Percentiles rank a stretch among this genome's conserved stretches.
These are phyloP conservation scores for Hyles vespertilio DNA, from an alignment of 1,140 invertebrate species.

Conservation along the genomic window DNA sequence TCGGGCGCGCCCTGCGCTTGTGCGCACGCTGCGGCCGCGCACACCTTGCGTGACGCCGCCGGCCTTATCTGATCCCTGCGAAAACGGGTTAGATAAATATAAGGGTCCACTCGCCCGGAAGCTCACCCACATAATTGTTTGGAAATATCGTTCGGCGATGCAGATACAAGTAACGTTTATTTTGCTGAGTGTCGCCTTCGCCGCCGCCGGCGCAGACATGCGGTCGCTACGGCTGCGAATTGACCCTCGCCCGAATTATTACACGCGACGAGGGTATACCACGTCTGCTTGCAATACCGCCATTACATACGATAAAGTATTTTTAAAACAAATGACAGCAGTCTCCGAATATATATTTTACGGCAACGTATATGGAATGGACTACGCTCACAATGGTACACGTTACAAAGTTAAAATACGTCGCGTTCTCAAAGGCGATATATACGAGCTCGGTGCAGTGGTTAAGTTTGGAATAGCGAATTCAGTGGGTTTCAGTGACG, in stretches of 20 bases:
- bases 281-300: constrained; percentile 27
- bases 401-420: constrained; percentile 55
- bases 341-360: constrained; percentile 55
- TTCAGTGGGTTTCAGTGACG: constrained; percentile 47
- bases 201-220: constrained; percentile 18
- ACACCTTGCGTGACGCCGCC: constrained; percentile 7
- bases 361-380: constrained; percentile 48
- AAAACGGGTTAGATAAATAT: constrained; percentile 7
- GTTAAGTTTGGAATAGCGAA: constrained; percentile 37
- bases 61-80: constrained; percentile 12
- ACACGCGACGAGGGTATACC: constrained; percentile 5
- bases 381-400: constrained; percentile 24
- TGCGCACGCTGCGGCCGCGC: constrained; percentile 47
- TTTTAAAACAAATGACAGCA: constrained; percentile 46
- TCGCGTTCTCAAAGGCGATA: constrained; percentile 59
- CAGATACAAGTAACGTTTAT: constrained; percentile 20
- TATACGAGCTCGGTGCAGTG: constrained; percentile 44
- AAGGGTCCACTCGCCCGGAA: constrained; percentile 3
- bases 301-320: constrained; percentile 38
- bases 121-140: constrained; percentile 17
- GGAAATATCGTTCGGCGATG: constrained; percentile 26
- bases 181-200: constrained; percentile 24
- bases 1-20: constrained; percentile 49
- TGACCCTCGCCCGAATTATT: not conserved
- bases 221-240: not conserved